Conservation (phyloP, 2,797 vertebrate species). For the Sorex maritimensis region DNA sequence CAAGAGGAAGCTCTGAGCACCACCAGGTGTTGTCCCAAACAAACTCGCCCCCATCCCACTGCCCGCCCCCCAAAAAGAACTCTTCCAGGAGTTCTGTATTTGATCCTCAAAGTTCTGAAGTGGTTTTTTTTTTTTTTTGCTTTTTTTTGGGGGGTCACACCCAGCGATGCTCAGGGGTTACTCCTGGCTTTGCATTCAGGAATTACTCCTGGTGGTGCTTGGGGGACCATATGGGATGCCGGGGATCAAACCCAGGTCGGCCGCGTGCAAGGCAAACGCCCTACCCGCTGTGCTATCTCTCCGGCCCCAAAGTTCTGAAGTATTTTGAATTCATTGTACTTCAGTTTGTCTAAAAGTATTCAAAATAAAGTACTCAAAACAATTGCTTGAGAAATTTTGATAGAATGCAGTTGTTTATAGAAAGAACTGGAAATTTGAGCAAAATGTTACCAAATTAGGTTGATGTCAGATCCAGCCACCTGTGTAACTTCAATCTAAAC, state of each 20-base stretch:
- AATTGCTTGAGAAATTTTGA: neutral
- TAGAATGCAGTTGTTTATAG: neutral
- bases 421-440: neutral
- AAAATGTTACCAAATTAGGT: slow-evolving; percentile 34
- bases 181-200: no score
- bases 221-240: no score
- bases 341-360: neutral
- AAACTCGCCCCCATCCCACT: no score
- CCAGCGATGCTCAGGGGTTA: no score
- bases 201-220: no score
- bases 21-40: no score
- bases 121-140: neutral
- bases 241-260: no score
- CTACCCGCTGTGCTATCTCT: no score
- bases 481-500: neutral
- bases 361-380: neutral
- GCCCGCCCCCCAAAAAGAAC: no score
- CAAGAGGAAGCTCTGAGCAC: no score
- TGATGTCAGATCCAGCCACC: neutral
- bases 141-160: no score
- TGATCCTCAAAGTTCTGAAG: slow-evolving; percentile 12
- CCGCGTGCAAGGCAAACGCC: no score
- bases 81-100: slow-evolving; percentile 9
- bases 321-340: slow-evolving; percentile 6
- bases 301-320: neutral